Conservation (phyloP, 35 echinoderm and acorn worm species). For the Stichopus chloronotus region DNA sequence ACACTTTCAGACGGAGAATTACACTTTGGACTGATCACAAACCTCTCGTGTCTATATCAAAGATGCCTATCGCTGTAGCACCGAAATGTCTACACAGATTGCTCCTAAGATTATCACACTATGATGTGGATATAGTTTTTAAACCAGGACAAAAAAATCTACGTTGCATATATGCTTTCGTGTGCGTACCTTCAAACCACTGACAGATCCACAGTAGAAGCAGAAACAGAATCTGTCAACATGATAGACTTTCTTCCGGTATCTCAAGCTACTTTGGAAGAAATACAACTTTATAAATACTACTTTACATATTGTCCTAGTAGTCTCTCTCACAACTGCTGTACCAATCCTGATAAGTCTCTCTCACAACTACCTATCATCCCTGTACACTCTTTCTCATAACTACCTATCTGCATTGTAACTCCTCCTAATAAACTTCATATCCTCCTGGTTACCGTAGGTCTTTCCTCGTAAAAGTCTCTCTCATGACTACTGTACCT, state of each 20-base stretch:
- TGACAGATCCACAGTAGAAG: constrained; percentile 37
- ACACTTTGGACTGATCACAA: constrained; percentile 77
- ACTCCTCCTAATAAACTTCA: too few species aligned
- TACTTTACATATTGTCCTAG: too few species aligned
- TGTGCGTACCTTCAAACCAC: constrained; percentile 41
- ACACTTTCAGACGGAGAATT: constrained; percentile 64
- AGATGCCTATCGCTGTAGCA: constrained; percentile 58
- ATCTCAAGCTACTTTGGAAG: constrained; percentile 11
- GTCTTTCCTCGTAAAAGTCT: too few species aligned
- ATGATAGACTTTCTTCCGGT: constrained; percentile 43
- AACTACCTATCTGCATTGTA: too few species aligned
- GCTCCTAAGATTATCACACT: constrained; percentile 61
- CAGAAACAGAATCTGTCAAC: constrained; percentile 63
- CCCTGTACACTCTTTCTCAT: too few species aligned
- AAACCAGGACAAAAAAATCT: constrained; percentile 68
- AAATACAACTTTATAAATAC: too few species aligned
- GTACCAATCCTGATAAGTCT: too few species aligned
- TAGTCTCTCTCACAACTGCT: too few species aligned
- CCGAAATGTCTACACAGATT: constrained; percentile 67
- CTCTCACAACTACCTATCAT: too few species aligned
- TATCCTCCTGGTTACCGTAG: too few species aligned
- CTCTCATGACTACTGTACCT: too few species aligned
- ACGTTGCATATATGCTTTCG: constrained; percentile 68
- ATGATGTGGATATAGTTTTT: constrained; percentile 68
- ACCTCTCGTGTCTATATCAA: constrained; percentile 56